Conservation (phyloP, 2,888 invertebrate genomes). For the Melieria omissa region DNA sequence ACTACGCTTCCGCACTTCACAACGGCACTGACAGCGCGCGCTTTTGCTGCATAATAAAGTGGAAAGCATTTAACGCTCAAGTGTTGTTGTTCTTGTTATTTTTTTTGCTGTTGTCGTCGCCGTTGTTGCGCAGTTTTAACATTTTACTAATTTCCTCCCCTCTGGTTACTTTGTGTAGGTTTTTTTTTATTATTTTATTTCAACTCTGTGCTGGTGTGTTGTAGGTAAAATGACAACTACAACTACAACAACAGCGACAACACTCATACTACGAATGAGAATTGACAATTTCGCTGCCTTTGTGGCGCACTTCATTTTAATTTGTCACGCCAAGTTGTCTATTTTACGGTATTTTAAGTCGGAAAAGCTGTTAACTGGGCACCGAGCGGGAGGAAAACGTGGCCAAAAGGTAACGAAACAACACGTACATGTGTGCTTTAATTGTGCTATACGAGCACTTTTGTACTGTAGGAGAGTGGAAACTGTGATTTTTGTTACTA, state of each 20-base stretch:
- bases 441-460: too few relatives aligned
- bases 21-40: background rate
- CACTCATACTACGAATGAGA: too few relatives aligned
- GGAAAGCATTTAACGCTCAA: constrained; percentile 24
- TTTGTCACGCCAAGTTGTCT: constrained; percentile 29
- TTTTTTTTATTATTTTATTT: background rate
- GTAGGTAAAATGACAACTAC: background rate
- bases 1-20: too few relatives aligned
- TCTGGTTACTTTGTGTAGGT: background rate
- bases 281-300: too few relatives aligned
- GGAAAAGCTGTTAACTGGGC: too few relatives aligned
- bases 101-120: background rate
- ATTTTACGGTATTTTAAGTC: too few relatives aligned
- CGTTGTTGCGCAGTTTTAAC: background rate
- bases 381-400: too few relatives aligned
- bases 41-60: constrained; percentile 21
- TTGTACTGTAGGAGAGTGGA: too few relatives aligned
- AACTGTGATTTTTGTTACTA: too few relatives aligned
- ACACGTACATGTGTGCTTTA: too few relatives aligned
- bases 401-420: too few relatives aligned
- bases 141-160: constrained; percentile 17
- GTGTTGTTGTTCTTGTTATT: constrained; percentile 20
- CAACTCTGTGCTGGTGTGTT: background rate
- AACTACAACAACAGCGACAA: background rate
- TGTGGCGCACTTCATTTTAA: constrained; percentile 24